Conservation (phyloP, 2,888 invertebrate species). For the Ennomos quercinarius region DNA sequence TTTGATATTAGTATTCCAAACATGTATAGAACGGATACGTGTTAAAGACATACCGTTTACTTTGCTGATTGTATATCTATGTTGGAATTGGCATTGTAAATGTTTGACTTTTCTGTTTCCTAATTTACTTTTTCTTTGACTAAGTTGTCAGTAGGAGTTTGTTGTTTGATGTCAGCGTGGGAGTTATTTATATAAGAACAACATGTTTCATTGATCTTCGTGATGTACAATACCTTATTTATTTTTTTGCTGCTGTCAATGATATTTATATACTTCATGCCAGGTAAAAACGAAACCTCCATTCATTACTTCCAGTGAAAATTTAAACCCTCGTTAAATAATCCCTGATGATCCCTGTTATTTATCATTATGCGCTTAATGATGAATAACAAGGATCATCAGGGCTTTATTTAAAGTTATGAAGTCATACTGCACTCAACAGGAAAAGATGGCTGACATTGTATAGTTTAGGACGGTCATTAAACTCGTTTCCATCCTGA, state of each 20-base stretch:
- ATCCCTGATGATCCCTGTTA: not conserved
- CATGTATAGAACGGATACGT: constrained; percentile 23
- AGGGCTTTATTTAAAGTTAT: constrained; percentile 46
- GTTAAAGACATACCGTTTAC: constrained; percentile 29
- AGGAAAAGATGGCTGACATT: constrained; percentile 58
- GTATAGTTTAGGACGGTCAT: constrained; percentile 55
- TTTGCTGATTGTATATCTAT: constrained; percentile 26
- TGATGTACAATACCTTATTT: constrained; percentile 15
- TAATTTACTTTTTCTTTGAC: constrained; percentile 22
- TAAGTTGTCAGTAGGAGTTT: constrained; percentile 7
- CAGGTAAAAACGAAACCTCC: constrained; percentile 24
- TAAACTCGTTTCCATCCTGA: constrained; percentile 54
- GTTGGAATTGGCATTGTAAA: constrained; percentile 29
- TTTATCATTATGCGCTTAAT: constrained; percentile 8
- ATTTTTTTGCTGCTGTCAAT: constrained; percentile 11
- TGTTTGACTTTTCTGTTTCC: constrained; percentile 17
- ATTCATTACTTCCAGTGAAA: constrained; percentile 28
- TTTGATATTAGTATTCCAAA: constrained; percentile 32
- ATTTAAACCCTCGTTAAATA: constrained; percentile 28
- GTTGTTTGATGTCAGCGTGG: constrained; percentile 3
- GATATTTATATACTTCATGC: constrained; percentile 23
- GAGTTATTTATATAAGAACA: constrained; percentile 6
- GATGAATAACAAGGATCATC: constrained; percentile 38
- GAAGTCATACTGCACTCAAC: constrained; percentile 47
- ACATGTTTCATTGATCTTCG: constrained; percentile 16